Evolutionary conservation across 2,797 vertebrate species (phyloP).

Genomic region (Glossophaga mutica): DNA sequence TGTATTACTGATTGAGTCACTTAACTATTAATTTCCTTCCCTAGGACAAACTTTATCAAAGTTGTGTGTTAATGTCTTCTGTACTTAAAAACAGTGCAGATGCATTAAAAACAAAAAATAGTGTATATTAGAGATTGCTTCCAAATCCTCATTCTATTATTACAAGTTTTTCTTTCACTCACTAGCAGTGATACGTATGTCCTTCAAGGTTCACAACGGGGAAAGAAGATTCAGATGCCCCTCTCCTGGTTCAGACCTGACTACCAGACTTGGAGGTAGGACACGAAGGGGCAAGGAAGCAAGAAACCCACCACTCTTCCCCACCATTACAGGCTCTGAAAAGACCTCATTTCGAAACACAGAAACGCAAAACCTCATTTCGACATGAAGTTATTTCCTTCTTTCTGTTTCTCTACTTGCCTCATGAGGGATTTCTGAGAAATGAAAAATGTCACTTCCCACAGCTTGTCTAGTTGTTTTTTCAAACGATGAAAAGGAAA

Average conservation of each 20-base stretch:
- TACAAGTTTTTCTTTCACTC: background rate
- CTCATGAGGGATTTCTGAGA: conserved; percentile 74
- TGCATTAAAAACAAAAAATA: background rate
- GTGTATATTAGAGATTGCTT: background rate
- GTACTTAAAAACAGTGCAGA: background rate
- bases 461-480: conserved; percentile 28
- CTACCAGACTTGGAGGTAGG: background rate
- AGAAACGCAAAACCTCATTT: conserved; percentile 25
- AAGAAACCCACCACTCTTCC: background rate
- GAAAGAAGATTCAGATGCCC: background rate
- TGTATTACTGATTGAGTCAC: background rate
- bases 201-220: background rate
- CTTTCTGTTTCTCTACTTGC: conserved; percentile 62
- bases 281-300: background rate
- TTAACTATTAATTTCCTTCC: background rate
- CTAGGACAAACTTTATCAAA: background rate
- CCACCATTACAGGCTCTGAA: background rate
- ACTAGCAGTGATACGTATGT: background rate
- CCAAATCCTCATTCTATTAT: background rate
- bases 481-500: background rate
- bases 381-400: conserved; percentile 57
- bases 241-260: background rate
- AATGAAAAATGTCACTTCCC: conserved; percentile 62
- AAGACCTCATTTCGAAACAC: conserved; percentile 43
- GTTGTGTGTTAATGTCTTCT: background rate